Evolutionary conservation across 2,888 invertebrate genomes (phyloP).

Genomic region (Leptinotarsa haldemani): DNA sequence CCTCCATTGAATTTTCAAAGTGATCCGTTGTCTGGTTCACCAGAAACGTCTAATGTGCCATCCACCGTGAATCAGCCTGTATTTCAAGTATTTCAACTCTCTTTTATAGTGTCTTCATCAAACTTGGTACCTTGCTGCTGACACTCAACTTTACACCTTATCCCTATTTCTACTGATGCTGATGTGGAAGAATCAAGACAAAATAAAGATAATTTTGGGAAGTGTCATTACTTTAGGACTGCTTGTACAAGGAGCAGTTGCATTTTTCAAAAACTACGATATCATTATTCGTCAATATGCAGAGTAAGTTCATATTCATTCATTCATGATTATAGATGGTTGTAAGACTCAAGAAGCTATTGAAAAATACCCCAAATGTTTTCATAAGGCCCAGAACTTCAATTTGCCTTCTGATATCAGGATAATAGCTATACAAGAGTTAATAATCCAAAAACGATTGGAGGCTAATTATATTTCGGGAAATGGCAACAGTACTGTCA

Average conservation of each 20-base stretch:
- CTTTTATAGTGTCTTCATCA: slow-evolving; percentile 59
- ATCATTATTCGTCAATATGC: slow-evolving; percentile 54
- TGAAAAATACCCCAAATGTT: no score
- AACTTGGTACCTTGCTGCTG: slow-evolving; percentile 60
- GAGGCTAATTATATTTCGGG: no score
- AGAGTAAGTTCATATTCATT: slow-evolving; percentile 48
- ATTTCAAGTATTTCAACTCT: slow-evolving; percentile 15
- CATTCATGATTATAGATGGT: background rate
- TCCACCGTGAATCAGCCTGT: no score
- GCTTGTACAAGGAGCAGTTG: slow-evolving; percentile 52
- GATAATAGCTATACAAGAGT: no score
- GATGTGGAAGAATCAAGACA: slow-evolving; percentile 50
- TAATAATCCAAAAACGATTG: no score
- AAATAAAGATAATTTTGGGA: slow-evolving; percentile 42
- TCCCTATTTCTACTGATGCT: slow-evolving; percentile 53
- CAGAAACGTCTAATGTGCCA: no score
- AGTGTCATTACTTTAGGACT: slow-evolving; percentile 49
- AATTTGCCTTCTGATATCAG: no score
- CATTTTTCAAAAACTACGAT: slow-evolving; percentile 55
- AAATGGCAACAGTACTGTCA: no score
- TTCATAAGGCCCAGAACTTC: no score
- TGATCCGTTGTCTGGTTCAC: no score
- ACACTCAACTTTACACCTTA: slow-evolving; percentile 58
- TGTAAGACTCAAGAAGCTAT: no score
- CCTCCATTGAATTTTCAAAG: no score